Percentiles rank a stretch among this genome's conserved stretches.
phyloP scores from a whole-genome alignment of 2,888 invertebrate genomes.

The Watsonalla cultraria region DNA sequence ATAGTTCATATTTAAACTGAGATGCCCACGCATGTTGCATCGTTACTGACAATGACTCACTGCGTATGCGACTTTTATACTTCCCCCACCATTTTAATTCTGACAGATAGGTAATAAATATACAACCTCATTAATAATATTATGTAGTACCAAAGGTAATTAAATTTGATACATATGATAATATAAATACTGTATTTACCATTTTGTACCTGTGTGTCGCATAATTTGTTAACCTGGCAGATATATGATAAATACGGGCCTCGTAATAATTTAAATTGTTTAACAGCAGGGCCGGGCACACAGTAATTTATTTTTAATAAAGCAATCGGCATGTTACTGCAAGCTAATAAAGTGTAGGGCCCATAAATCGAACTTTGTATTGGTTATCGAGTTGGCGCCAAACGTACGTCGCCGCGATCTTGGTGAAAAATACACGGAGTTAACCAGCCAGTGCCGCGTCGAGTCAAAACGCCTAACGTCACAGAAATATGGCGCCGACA shows the following conservation, averaged over 20 bases:
- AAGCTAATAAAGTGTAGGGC: conserved; percentile 41
- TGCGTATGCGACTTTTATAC: conserved; percentile 30
- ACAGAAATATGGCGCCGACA: conserved; percentile 41
- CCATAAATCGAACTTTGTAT: conserved; percentile 44
- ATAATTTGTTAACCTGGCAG: not conserved
- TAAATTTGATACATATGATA: too few relatives aligned
- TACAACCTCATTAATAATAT: too few relatives aligned
- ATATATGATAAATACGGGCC: conserved; percentile 14
- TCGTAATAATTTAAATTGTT: conserved; percentile 26
- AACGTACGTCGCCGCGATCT: conserved; percentile 37
- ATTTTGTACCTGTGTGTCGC: not conserved
- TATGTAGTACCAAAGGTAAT: too few relatives aligned
- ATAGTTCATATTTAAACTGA: conserved; percentile 25
- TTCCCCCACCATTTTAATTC: conserved; percentile 14
- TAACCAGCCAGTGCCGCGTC: conserved; percentile 1
- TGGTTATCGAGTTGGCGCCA: conserved; percentile 52
- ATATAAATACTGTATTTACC: too few relatives aligned
- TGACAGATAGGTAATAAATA: too few relatives aligned
- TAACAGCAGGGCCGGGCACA: conserved; percentile 23
- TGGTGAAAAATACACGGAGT: conserved; percentile 46
- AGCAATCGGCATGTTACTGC: conserved; percentile 21
- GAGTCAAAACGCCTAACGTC: conserved; percentile 16
- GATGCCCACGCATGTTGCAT: conserved; percentile 33
- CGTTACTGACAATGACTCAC: conserved; percentile 36
- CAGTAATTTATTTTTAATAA: conserved; percentile 41